Evolutionary conservation across 2,888 invertebrate species (phyloP).

Genomic region (Stenodera caucasica): DNA sequence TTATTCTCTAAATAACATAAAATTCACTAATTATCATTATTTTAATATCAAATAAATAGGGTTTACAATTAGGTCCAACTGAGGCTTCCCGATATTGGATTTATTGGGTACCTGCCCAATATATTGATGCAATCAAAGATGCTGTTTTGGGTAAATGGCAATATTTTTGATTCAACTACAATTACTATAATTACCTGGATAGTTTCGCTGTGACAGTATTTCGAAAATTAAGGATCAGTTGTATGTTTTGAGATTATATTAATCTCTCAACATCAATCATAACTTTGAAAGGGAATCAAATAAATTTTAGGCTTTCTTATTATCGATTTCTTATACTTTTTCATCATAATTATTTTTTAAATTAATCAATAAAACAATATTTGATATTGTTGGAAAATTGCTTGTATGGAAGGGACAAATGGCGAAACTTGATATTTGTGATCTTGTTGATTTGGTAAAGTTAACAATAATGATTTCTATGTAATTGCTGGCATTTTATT

Average conservation of each 20-base stretch:
- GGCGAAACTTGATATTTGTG: conserved; percentile 27
- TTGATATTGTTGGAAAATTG: conserved; percentile 27
- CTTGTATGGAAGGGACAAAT: conserved; percentile 15
- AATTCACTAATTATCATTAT: conserved; percentile 16
- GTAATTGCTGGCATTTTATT: conserved; percentile 6
- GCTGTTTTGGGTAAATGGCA: conserved; percentile 87
- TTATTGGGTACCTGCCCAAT: conserved; percentile 93
- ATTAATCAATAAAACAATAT: conserved; percentile 21
- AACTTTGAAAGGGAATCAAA: conserved; percentile 23
- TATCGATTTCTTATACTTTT: conserved; percentile 18
- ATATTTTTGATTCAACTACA: conserved; percentile 62
- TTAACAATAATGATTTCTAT: conserved; percentile 16
- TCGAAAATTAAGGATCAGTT: conserved; percentile 17
- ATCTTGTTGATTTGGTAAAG: conserved; percentile 27
- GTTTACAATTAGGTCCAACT: conserved; percentile 85
- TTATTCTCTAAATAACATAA: conserved; percentile 10
- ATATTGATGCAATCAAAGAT: conserved; percentile 87
- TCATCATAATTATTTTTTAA: conserved; percentile 17
- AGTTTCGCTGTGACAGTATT: conserved; percentile 25
- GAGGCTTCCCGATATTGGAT: conserved; percentile 92
- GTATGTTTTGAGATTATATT: conserved; percentile 27
- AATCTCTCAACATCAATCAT: conserved; percentile 23
- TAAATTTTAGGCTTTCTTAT: conserved; percentile 20
- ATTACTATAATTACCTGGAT: conserved; percentile 16
- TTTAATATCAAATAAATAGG: conserved; percentile 59